These are phyloP conservation scores for Girardia tigrina DNA, from an alignment of 2,888 invertebrate genomes.

Conservation along the genomic window DNA sequence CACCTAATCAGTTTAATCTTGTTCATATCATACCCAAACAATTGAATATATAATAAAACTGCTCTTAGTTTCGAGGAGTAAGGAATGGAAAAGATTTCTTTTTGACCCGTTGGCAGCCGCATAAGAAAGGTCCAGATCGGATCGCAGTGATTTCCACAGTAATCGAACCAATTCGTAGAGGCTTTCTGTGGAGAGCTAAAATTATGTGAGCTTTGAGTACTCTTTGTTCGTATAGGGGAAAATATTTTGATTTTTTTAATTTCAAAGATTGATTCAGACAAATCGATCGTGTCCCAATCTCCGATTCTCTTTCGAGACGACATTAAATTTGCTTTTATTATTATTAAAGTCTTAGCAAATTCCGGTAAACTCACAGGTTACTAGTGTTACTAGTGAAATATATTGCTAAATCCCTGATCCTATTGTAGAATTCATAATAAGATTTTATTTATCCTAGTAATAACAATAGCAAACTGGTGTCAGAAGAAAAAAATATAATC, in stretches of 20 bases:
- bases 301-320: neutral
- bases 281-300: neutral
- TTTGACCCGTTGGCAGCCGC: neutral
- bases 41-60: neutral
- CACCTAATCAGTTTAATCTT: neutral
- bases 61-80: neutral
- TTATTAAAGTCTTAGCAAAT: no score
- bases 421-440: no score
- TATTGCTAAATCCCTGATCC: no score
- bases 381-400: no score
- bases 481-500: no score
- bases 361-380: no score
- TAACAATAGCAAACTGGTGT: no score
- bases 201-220: no score
- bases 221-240: no score
- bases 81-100: slow-evolving; percentile 12
- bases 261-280: neutral
- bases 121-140: neutral
- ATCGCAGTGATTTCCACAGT: neutral
- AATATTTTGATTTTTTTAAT: slow-evolving; percentile 7
- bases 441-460: no score
- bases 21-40: neutral
- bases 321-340: no score
- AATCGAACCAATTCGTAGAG: slow-evolving; percentile 6
- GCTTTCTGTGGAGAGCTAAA: no score